Percentiles rank a stretch among this genome's conserved stretches.
phyloP scores from a whole-genome alignment of 2,113 vertebrate genomes.

The Syrrhaptes paradoxus region DNA sequence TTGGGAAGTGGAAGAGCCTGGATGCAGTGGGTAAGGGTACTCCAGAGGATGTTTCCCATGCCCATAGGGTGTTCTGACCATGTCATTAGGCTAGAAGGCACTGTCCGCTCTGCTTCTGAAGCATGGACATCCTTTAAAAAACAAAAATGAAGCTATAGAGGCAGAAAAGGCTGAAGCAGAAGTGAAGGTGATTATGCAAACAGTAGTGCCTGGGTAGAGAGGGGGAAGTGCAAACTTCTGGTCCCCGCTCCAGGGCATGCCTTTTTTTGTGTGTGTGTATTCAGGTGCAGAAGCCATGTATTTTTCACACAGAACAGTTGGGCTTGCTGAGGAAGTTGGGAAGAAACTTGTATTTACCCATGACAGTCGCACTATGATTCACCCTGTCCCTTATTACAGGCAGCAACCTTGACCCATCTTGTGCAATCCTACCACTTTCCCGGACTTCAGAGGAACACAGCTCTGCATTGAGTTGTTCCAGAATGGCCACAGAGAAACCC shows the following conservation, averaged over 20 bases:
- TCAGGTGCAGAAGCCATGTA: neutral
- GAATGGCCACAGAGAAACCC: neutral
- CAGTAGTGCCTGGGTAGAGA: neutral
- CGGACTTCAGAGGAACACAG: neutral
- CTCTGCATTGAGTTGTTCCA: neutral
- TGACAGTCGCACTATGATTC: conserved; percentile 18
- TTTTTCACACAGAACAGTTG: neutral
- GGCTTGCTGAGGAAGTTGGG: neutral
- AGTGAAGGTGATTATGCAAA: neutral
- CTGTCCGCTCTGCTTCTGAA: conserved; percentile 32
- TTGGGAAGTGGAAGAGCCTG: neutral
- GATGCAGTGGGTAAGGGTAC: neutral
- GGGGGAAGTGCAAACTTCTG: neutral
- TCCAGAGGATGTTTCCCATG: neutral
- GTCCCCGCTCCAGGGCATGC: neutral
- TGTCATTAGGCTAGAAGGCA: conserved; percentile 45
- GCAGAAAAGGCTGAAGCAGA: neutral
- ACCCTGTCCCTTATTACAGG: conserved; percentile 1
- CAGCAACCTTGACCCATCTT: conserved; percentile 36
- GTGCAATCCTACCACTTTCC: conserved; percentile 27
- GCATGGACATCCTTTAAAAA: neutral
- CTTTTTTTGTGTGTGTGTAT: neutral
- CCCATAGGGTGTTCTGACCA: neutral
- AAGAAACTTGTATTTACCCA: neutral
- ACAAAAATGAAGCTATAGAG: neutral